phyloP scores from a whole-genome alignment of 2,113 vertebrate species.

The Marmota monax region DNA sequence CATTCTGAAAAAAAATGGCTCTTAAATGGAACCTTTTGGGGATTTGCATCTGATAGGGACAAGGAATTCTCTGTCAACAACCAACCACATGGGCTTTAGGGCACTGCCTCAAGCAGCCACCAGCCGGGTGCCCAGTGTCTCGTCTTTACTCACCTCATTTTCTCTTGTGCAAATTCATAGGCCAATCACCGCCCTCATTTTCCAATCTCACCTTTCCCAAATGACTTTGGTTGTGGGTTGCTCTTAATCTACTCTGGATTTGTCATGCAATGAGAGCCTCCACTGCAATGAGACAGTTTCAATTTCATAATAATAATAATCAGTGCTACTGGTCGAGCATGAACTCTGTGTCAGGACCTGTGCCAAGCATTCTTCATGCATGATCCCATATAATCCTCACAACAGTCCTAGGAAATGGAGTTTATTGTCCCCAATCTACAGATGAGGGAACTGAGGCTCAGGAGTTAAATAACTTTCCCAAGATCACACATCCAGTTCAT shows the following conservation, averaged over 20 bases:
- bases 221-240: slow-evolving; percentile 36
- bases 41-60: slow-evolving; percentile 50
- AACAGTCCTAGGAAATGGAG: background rate
- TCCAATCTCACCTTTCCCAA: slow-evolving; percentile 54
- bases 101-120: slow-evolving; percentile 51
- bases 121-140: background rate
- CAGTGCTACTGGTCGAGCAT: background rate
- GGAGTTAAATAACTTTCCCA: slow-evolving; percentile 21
- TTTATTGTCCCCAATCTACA: background rate
- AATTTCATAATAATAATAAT: slow-evolving; percentile 54
- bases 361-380: slow-evolving; percentile 40
- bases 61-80: slow-evolving; percentile 61
- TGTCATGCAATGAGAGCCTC: background rate
- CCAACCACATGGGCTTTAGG: background rate
- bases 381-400: slow-evolving; percentile 11
- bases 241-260: background rate
- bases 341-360: background rate
- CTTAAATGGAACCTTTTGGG: slow-evolving; percentile 17
- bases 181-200: background rate
- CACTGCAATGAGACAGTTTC: slow-evolving; percentile 29
- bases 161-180: slow-evolving; percentile 44
- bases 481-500: background rate
- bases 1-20: background rate
- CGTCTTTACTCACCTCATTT: background rate
- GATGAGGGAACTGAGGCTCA: background rate